A percentile compares a stretch with the other conserved stretches of the same genome.
These are phyloP conservation scores for Caranx melampygus DNA, from an alignment of 2,113 vertebrate species.

Conservation along the genomic window DNA sequence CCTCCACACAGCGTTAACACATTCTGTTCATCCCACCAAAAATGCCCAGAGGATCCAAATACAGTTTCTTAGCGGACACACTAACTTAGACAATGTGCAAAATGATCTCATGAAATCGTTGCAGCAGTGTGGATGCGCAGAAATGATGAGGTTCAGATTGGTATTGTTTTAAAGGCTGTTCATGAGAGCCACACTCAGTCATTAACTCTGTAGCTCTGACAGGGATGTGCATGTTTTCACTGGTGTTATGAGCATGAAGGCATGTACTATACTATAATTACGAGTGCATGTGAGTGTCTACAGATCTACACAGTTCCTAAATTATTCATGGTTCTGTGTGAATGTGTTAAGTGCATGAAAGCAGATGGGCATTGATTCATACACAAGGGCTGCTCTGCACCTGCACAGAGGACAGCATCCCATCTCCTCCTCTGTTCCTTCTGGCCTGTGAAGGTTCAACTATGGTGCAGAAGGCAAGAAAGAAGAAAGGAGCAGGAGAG, in stretches of 20 bases:
- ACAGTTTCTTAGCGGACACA: conserved; percentile 30
- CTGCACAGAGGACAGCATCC: conserved; percentile 42
- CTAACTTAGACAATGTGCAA: conserved; percentile 7
- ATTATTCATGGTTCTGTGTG: conserved; percentile 40
- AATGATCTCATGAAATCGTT: conserved; percentile 1
- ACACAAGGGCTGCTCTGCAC: not conserved
- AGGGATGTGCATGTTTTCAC: conserved; percentile 10
- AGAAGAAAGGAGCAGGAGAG: not conserved
- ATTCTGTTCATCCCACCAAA: conserved; percentile 61
- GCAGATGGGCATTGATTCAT: not conserved
- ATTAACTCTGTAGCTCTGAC: not conserved
- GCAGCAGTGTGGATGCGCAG: not conserved
- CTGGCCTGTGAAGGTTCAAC: conserved; percentile 8
- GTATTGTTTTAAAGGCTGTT: conserved; percentile 10
- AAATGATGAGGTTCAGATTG: not conserved
- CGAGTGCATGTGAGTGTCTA: conserved; percentile 19
- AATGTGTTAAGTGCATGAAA: conserved; percentile 41
- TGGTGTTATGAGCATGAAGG: not conserved
- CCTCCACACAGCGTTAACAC: conserved; percentile 73
- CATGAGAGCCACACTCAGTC: not conserved
- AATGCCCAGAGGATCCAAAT: conserved; percentile 50
- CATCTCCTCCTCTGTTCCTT: not conserved
- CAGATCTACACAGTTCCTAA: conserved; percentile 28
- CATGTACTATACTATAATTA: conserved; percentile 6
- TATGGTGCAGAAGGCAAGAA: conserved; percentile 11